A percentile compares a stretch with the other conserved stretches of the same genome.
These are phyloP conservation scores for Xestia sexstrigata DNA, from an alignment of 2,888 invertebrate species.

Conservation along the genomic window DNA sequence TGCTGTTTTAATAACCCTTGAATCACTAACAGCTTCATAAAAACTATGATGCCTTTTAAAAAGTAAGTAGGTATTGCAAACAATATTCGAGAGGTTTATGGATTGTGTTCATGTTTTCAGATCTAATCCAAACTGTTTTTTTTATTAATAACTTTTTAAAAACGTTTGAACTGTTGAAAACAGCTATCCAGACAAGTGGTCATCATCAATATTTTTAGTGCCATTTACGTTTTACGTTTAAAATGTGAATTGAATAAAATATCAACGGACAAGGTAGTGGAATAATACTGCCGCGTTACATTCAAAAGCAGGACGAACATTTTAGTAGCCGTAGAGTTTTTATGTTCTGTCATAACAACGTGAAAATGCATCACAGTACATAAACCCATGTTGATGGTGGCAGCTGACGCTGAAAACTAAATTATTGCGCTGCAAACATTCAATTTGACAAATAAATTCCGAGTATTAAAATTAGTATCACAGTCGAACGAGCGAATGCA, in stretches of 20 bases:
- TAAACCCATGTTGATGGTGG: slow-evolving; percentile 49
- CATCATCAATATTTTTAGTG: neutral
- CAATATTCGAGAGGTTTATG: neutral
- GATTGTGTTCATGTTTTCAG: neutral
- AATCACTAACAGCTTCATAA: neutral
- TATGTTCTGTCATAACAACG: slow-evolving; percentile 43
- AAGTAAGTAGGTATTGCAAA: neutral
- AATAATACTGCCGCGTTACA: slow-evolving; percentile 23
- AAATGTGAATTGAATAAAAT: slow-evolving; percentile 14
- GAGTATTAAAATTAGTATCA: slow-evolving; percentile 44
- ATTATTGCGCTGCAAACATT: slow-evolving; percentile 51
- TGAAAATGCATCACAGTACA: slow-evolving; percentile 48
- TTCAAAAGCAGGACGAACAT: slow-evolving; percentile 34
- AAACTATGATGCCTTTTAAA: neutral
- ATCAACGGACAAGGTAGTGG: slow-evolving; percentile 11
- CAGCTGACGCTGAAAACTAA: slow-evolving; percentile 46
- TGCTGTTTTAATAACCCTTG: neutral
- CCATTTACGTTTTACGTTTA: neutral
- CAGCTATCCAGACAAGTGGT: neutral
- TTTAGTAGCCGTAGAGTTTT: slow-evolving; percentile 46
- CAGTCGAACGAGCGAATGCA: slow-evolving; percentile 24
- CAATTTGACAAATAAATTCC: slow-evolving; percentile 53
- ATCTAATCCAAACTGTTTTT: neutral
- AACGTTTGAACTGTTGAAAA: neutral
- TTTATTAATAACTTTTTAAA: neutral